A percentile compares a stretch with the other conserved stretches of the same genome.
These are phyloP conservation scores for Trachymyrmex cornetzi DNA, from an alignment of 1,140 invertebrate species.

Conservation along the genomic window DNA sequence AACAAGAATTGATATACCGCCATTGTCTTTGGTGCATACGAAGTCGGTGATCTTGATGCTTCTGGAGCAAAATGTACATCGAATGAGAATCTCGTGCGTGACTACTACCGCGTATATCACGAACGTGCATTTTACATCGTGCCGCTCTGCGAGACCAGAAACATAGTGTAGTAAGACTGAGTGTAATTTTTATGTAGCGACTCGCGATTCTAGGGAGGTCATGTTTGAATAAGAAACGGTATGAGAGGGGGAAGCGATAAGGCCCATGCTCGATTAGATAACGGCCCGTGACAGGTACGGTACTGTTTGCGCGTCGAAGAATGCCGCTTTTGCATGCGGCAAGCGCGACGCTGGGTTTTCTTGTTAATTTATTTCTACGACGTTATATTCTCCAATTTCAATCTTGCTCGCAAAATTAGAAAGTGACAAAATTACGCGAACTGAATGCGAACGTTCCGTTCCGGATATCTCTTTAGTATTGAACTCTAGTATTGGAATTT, in stretches of 20 bases:
- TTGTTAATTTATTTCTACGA: not conserved
- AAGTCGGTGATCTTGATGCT: not conserved
- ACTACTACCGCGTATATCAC: not conserved
- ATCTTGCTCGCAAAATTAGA: not conserved
- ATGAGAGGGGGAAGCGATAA: slow-evolving; percentile 50
- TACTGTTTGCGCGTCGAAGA: slow-evolving; percentile 66
- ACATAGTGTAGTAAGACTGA: slow-evolving; percentile 26
- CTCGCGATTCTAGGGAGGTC: slow-evolving; percentile 53
- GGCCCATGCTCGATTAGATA: slow-evolving; percentile 71
- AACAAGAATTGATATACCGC: not conserved
- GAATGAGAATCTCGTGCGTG: slow-evolving; percentile 25
- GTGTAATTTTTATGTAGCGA: slow-evolving; percentile 49
- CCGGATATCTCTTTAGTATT: slow-evolving; percentile 21
- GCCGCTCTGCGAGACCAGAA: not conserved
- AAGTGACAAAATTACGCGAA: not conserved
- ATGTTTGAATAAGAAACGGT: slow-evolving; percentile 49
- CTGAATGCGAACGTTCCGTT: not conserved
- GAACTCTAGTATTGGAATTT: slow-evolving; percentile 46
- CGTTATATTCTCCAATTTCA: not conserved
- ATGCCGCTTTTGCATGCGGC: slow-evolving; percentile 53
- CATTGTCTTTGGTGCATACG: not conserved
- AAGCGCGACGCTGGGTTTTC: slow-evolving; percentile 12
- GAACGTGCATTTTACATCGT: slow-evolving; percentile 12
- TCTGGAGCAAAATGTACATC: not conserved
- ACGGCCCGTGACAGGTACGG: slow-evolving; percentile 66